Evolutionary conservation across 1,140 invertebrate species (phyloP), one percentile per base, ranked within the genome.

Genomic region (Hermetia illucens): DNA sequence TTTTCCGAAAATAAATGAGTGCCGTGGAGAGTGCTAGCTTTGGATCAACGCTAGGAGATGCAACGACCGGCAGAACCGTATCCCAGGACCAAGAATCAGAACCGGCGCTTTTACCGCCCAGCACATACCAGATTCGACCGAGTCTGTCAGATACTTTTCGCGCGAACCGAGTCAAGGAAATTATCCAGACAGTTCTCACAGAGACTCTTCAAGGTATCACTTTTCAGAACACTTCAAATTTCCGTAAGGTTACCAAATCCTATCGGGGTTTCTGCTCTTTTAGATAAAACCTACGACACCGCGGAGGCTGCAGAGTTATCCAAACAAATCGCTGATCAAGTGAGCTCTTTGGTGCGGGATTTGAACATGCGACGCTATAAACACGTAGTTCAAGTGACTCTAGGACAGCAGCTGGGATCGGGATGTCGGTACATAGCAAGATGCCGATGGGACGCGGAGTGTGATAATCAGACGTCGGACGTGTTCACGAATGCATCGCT

Each of bases 381-480:
- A 21, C 41, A 47, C 20, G 39, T 47, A 36, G 45, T 44, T 10
- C 45, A 47, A 25, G 40, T 44, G 5, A 41, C 30, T 8, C 16
- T 47, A 15, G 42, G 38, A 0, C 43, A 45, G 30, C 45, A 47
- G 21, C 18, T 40, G 9, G 42, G 43, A 29, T 37, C 42, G 31
- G 45, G 42, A 18, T 39, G 34, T 36, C 31, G 41, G 20, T 44
- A 45, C 33, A 41, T 38, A 15, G 43, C 40, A 1, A 40, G 41
- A 39, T 47, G 45, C 20, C 37, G 43, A 9, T 47, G 45, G 45
- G 45, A 47, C 36, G 45, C 45, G 13, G 41, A 44, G 21, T 41
- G 38, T 4, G 45, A 47, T 41, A 41, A 33, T 10, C 27, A 44
- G 34, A 29, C 36, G 6, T 47, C 45, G 2, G 43, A 47, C 29